These are phyloP conservation scores for Merops nubicus DNA, from an alignment of 2,113 vertebrate species.

Conservation along the genomic window DNA sequence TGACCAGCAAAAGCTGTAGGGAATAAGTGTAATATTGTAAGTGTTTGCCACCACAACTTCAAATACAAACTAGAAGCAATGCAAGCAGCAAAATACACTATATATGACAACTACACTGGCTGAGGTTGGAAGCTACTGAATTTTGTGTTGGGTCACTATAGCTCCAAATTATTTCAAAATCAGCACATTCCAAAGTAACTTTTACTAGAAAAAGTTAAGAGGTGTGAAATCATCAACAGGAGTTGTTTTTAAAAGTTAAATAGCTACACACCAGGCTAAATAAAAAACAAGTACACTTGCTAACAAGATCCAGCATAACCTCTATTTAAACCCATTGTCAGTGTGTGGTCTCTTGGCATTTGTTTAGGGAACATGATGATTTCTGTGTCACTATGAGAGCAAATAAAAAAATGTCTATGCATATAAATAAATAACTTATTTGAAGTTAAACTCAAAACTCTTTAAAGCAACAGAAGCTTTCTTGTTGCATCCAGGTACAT, in stretches of 20 bases:
- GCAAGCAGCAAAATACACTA: not conserved
- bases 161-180: not conserved
- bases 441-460: not conserved
- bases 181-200: not conserved
- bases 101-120: not conserved
- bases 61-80: not conserved
- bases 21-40: not conserved
- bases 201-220: not conserved
- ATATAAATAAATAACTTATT: not conserved
- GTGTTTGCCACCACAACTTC: not conserved
- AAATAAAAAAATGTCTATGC: not conserved
- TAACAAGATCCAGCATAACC: not conserved
- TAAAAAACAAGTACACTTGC: not conserved
- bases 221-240: not conserved
- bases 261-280: not conserved
- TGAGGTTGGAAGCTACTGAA: not conserved
- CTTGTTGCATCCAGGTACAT: not conserved
- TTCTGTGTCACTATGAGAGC: not conserved
- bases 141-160: not conserved
- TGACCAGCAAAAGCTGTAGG: not conserved
- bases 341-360: fast-evolving
- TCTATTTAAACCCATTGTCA: not conserved
- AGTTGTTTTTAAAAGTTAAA: not conserved
- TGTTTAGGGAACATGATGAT: not conserved
- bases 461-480: not conserved